phyloP scores from a whole-genome alignment of 2,113 vertebrate genomes.

The Illadopsis cleaveri region DNA sequence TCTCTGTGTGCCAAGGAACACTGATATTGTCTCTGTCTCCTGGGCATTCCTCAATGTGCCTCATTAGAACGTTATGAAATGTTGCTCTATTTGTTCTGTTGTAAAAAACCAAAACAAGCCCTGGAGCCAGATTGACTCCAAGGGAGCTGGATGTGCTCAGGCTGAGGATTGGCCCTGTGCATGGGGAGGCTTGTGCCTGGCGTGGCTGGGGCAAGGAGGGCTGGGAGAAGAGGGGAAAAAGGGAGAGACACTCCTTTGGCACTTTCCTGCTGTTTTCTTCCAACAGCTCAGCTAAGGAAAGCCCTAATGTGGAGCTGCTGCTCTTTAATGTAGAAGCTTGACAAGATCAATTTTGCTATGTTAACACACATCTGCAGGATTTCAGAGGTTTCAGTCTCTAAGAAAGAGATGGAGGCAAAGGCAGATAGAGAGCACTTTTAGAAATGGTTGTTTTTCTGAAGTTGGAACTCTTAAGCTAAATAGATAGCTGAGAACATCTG shows the following conservation, averaged over 20 bases:
- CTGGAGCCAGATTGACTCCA: not conserved
- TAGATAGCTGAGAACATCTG: not conserved
- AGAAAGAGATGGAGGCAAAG: not conserved
- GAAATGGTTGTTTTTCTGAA: not conserved
- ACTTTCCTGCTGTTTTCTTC: not conserved
- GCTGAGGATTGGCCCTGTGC: not conserved
- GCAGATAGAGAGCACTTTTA: not conserved
- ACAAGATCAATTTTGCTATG: not conserved
- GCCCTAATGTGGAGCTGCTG: not conserved
- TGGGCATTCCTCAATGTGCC: constrained; percentile 37
- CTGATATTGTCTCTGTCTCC: constrained; percentile 49
- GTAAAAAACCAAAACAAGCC: constrained; percentile 40
- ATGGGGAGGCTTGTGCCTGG: not conserved
- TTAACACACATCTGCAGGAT: not conserved
- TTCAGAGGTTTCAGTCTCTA: not conserved
- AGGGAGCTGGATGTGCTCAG: not conserved
- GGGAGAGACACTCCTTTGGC: not conserved
- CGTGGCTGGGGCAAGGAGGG: not conserved
- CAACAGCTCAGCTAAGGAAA: not conserved
- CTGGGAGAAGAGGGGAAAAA: not conserved
- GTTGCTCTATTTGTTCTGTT: constrained; percentile 29
- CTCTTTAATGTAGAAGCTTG: not conserved
- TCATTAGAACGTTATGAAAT: constrained; percentile 42
- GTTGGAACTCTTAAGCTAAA: not conserved
- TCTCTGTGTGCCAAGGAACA: constrained; percentile 31